These are phyloP conservation scores for Myodes glareolus DNA, from an alignment of 2,113 vertebrate species.

Conservation along the genomic window DNA sequence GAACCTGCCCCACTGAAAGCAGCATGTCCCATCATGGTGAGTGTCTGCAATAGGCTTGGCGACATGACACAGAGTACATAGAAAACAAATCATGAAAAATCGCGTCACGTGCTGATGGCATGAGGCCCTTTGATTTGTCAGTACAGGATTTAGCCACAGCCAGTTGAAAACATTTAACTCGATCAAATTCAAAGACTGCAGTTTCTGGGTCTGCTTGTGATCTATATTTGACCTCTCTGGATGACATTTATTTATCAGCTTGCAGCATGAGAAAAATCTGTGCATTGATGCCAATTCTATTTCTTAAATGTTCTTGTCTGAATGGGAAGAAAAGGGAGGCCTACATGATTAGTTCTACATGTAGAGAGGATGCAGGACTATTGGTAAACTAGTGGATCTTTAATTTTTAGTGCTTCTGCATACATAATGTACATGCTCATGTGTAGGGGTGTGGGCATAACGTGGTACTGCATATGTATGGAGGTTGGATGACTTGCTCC, in stretches of 20 bases:
- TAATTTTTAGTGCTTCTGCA: background rate
- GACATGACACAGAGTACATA: background rate
- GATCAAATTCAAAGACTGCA: constrained; percentile 38
- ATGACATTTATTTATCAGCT: constrained; percentile 42
- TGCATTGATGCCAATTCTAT: background rate
- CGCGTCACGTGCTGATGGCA: background rate
- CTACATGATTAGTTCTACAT: background rate
- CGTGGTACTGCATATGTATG: background rate
- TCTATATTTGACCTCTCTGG: background rate
- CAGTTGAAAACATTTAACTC: constrained; percentile 9
- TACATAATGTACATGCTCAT: too few relatives aligned
- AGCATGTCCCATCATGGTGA: constrained; percentile 4
- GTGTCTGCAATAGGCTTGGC: background rate
- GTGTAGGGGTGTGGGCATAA: background rate
- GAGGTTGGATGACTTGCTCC: background rate
- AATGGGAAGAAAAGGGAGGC: background rate
- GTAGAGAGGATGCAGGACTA: background rate
- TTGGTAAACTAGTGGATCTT: background rate
- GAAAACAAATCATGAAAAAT: constrained; percentile 32
- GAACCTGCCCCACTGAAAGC: background rate
- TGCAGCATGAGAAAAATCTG: background rate
- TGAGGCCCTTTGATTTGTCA: background rate
- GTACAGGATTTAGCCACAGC: background rate
- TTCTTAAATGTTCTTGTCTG: background rate
- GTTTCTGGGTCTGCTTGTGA: constrained; percentile 16